phyloP scores from a whole-genome alignment of 2,113 vertebrate genomes.

The human region DNA sequence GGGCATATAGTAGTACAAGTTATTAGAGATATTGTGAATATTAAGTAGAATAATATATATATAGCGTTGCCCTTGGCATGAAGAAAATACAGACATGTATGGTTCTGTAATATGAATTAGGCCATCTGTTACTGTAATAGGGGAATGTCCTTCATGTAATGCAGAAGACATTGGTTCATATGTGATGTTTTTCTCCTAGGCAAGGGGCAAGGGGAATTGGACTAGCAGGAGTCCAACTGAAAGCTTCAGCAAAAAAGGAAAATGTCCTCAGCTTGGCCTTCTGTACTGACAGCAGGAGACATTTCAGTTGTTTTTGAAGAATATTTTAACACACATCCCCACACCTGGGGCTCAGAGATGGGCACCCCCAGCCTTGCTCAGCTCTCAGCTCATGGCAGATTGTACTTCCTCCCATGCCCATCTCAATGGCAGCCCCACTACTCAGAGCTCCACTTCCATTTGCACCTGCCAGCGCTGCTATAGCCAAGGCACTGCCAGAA shows the following conservation, averaged over 20 bases:
- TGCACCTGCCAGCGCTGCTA: background rate
- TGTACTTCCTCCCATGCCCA: background rate
- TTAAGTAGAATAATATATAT: background rate
- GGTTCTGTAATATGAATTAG: background rate
- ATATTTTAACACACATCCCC: background rate
- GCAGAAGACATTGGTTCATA: background rate
- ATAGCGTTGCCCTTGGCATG: too few species aligned
- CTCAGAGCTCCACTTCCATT: background rate
- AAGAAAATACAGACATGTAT: background rate
- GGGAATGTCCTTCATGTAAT: background rate
- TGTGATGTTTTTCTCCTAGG: background rate
- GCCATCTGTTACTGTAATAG: background rate
- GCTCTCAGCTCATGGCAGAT: background rate
- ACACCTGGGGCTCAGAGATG: background rate
- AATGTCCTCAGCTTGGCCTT: background rate
- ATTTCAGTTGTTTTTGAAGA: background rate
- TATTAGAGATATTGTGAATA: background rate
- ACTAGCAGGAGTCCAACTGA: background rate
- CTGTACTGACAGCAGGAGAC: background rate
- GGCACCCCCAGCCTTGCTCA: background rate
- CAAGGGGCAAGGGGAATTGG: too few species aligned
- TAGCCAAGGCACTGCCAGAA: background rate
- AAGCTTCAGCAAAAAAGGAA: background rate
- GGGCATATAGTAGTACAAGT: too few species aligned
- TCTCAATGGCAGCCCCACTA: background rate